Percentiles rank a stretch among this genome's conserved stretches.
phyloP scores from a whole-genome alignment of 1,140 invertebrate genomes.

The Nilaparvata lugens region DNA sequence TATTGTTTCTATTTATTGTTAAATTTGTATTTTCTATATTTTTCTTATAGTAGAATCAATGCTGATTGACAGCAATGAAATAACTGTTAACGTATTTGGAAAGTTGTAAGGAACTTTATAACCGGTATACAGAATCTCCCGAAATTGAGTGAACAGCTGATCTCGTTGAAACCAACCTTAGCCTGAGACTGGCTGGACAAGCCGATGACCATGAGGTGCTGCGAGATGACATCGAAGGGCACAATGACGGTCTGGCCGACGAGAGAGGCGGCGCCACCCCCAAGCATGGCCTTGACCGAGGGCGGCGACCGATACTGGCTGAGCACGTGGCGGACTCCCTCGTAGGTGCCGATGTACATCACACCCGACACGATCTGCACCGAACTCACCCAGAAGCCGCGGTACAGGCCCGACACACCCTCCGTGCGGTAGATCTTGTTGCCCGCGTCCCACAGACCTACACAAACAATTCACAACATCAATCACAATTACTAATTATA shows the following conservation, averaged over 20 bases:
- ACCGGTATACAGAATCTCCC: no score
- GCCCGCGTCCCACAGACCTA: conserved; percentile 83
- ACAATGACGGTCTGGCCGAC: conserved; percentile 94
- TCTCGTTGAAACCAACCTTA: conserved; percentile 14
- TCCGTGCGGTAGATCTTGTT: conserved; percentile 81
- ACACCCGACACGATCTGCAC: conserved; percentile 78
- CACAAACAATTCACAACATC: conserved; percentile 22
- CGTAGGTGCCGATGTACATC: conserved; percentile 93
- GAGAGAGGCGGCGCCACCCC: conserved; percentile 79
- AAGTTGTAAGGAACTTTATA: no score
- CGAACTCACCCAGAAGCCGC: conserved; percentile 92
- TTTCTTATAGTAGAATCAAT: no score
- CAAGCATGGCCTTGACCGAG: conserved; percentile 59
- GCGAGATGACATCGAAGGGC: conserved; percentile 92
- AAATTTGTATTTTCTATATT: no score
- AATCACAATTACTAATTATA: not conserved
- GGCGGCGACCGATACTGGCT: conserved; percentile 44
- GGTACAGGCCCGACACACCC: conserved; percentile 79
- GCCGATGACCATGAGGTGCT: conserved; percentile 93
- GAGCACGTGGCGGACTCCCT: conserved; percentile 77
- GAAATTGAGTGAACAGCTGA: no score
- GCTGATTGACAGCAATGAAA: no score
- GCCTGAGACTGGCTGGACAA: conserved; percentile 33
- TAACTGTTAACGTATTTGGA: no score
- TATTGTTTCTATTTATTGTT: no score